These are phyloP conservation scores for Seriola aureovittata DNA, from an alignment of 2,113 vertebrate species.

Conservation along the genomic window DNA sequence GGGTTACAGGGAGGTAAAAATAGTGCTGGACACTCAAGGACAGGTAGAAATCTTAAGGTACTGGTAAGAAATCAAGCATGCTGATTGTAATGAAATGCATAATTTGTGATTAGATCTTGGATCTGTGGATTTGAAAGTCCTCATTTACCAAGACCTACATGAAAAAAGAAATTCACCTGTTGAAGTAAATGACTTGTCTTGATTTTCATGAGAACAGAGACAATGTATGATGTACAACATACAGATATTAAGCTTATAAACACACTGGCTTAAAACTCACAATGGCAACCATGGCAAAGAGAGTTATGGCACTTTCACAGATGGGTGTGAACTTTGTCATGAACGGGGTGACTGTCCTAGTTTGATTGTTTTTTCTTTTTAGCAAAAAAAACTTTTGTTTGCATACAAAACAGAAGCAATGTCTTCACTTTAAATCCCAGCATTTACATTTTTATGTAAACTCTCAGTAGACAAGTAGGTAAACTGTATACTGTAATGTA, in stretches of 20 bases:
- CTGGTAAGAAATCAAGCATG: background rate
- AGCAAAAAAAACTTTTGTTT: constrained; percentile 17
- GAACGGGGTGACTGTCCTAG: constrained; percentile 4
- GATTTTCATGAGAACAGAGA: background rate
- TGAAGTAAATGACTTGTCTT: background rate
- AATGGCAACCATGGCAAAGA: constrained; percentile 52
- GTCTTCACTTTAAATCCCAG: background rate
- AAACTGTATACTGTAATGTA: background rate
- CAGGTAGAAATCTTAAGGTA: background rate
- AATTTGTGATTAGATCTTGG: background rate
- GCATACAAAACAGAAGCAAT: background rate
- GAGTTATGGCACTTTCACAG: constrained; percentile 34
- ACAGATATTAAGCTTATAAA: background rate
- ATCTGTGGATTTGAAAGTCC: background rate
- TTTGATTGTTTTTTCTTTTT: constrained; percentile 3
- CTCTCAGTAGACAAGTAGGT: background rate
- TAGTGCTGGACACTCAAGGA: background rate
- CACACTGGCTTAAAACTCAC: background rate
- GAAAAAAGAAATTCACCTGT: background rate
- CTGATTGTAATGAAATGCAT: background rate
- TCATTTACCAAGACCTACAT: background rate
- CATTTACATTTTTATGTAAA: background rate
- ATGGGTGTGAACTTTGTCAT: constrained; percentile 42
- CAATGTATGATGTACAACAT: background rate
- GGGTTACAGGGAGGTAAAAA: background rate